Evolutionary conservation across 2,797 vertebrate genomes (phyloP).

Genomic region (Gymnoscopelus braueri): DNA sequence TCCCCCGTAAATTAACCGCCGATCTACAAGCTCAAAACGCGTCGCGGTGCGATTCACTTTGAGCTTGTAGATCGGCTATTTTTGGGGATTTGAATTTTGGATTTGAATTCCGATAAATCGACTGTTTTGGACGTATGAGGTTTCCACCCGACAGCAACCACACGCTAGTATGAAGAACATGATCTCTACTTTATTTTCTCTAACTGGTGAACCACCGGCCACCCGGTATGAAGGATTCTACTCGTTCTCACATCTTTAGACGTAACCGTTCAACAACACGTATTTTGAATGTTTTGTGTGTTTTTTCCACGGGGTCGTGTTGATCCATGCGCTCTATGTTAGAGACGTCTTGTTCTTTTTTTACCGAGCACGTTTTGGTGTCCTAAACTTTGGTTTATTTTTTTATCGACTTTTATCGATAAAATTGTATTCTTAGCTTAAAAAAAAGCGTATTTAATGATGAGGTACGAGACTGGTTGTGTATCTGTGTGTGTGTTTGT

Average conservation of each 20-base stretch:
- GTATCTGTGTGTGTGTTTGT: no score
- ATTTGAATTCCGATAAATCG: no score
- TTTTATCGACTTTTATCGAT: constrained; percentile 16
- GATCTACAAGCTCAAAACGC: no score
- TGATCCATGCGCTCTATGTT: constrained; percentile 74
- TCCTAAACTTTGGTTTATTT: constrained; percentile 47
- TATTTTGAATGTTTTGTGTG: constrained; percentile 47
- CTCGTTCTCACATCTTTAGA: constrained; percentile 48
- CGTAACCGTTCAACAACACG: constrained; percentile 4
- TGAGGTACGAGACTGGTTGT: neutral
- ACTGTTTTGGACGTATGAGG: no score
- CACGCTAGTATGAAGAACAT: neutral
- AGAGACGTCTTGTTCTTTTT: constrained; percentile 62
- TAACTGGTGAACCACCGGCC: constrained; percentile 4
- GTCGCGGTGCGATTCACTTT: no score
- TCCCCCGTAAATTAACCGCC: no score
- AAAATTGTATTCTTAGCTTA: constrained; percentile 18
- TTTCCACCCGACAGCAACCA: no score
- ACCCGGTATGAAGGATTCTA: constrained; percentile 34
- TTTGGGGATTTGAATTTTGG: no score
- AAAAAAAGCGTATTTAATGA: constrained; percentile 26
- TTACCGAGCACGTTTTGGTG: constrained; percentile 67
- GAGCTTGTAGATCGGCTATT: no score
- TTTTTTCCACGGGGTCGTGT: constrained; percentile 48
- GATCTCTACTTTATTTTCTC: constrained; percentile 36